Percentiles rank a stretch among this genome's conserved stretches.
Conservation (phyloP, 2,888 invertebrate species). For the Mermis nigrescens region DNA sequence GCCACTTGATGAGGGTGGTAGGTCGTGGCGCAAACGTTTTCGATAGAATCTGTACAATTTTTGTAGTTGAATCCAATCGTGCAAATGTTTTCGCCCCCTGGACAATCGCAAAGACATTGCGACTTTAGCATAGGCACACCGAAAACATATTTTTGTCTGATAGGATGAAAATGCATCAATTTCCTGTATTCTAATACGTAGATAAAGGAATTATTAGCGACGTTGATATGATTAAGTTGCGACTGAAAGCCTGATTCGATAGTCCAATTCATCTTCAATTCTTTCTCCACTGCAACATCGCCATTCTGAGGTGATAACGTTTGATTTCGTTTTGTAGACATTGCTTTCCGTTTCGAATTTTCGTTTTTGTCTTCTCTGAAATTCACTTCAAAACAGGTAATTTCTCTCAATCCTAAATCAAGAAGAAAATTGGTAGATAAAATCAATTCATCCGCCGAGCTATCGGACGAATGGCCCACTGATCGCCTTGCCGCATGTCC, state of each 20-base stretch:
- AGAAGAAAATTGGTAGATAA: not conserved
- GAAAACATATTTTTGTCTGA: slow-evolving; percentile 15
- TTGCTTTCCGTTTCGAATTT: too few species aligned
- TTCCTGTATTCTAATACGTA: not conserved
- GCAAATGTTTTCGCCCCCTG: slow-evolving; percentile 21
- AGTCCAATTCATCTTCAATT: too few species aligned
- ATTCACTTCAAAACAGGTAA: too few species aligned
- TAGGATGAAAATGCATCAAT: slow-evolving; percentile 24
- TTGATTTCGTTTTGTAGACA: too few species aligned
- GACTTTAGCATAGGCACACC: slow-evolving; percentile 14
- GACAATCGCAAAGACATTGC: slow-evolving; percentile 17
- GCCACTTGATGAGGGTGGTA: slow-evolving; percentile 19
- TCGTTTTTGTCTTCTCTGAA: too few species aligned
- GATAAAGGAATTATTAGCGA: not conserved
- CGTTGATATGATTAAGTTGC: too few species aligned
- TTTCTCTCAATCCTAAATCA: not conserved
- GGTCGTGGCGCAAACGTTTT: slow-evolving; percentile 18
- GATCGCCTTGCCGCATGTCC: too few species aligned
- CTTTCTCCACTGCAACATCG: too few species aligned
- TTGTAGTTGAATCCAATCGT: not conserved
- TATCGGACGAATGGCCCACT: too few species aligned
- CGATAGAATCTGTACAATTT: not conserved
- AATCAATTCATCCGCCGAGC: too few species aligned
- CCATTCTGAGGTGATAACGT: too few species aligned
- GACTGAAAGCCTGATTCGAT: too few species aligned